Evolutionary conservation across 2,888 invertebrate genomes (phyloP).

Genomic region (Erpobdella octoculata): DNA sequence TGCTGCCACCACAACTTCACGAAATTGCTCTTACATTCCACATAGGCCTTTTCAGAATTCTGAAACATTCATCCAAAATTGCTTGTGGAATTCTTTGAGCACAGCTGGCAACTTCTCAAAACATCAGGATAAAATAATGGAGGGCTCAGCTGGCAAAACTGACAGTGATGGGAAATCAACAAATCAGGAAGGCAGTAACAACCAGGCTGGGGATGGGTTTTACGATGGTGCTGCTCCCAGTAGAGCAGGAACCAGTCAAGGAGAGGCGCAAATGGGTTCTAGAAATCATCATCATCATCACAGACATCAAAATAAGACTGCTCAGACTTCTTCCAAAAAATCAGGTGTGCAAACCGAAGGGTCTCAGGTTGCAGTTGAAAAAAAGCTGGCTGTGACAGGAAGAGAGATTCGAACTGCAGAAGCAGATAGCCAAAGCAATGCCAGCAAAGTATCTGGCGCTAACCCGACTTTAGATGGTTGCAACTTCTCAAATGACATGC

Average conservation of each 20-base stretch:
- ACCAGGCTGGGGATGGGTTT: too few species aligned
- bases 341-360: background rate
- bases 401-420: too few species aligned
- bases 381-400: too few species aligned
- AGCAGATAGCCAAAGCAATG: background rate
- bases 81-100: background rate
- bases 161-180: background rate
- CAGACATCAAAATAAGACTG: background rate
- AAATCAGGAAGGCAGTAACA: background rate
- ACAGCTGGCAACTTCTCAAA: background rate
- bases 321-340: background rate
- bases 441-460: background rate
- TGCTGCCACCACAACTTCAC: background rate
- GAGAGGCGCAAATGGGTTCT: background rate
- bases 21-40: constrained; percentile 6
- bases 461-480: background rate
- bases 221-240: background rate
- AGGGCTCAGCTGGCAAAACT: background rate
- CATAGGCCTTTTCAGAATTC: constrained; percentile 26
- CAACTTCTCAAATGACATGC: background rate
- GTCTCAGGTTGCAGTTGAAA: too few species aligned
- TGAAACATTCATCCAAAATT: background rate
- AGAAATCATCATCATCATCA: background rate
- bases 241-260: background rate
- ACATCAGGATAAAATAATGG: background rate